Evolutionary conservation across 2,113 vertebrate species (phyloP).

Genomic region (Ahaetulla prasina): DNA sequence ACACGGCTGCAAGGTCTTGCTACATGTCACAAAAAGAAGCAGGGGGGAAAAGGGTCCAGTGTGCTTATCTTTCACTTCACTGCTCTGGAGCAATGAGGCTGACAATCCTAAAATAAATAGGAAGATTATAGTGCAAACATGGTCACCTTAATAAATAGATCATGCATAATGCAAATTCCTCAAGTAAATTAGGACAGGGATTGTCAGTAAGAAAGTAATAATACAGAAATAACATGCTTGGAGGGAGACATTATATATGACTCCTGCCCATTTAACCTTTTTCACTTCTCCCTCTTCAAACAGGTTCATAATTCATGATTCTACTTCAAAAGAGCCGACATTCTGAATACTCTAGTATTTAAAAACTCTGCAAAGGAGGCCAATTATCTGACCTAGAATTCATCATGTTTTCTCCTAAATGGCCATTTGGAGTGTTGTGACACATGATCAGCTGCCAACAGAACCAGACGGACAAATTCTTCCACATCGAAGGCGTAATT

Average conservation of each 20-base stretch:
- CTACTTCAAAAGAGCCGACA: not conserved
- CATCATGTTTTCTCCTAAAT: slow-evolving; percentile 73
- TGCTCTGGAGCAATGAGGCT: not conserved
- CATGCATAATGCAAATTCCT: slow-evolving; percentile 13
- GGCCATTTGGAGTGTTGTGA: slow-evolving; percentile 84
- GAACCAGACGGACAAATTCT: slow-evolving; percentile 90
- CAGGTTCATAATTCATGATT: not conserved
- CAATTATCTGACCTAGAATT: slow-evolving; percentile 71
- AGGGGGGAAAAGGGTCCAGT: no score
- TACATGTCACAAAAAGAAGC: not conserved
- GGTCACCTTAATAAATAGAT: slow-evolving; percentile 19
- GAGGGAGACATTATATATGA: not conserved
- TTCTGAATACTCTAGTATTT: slow-evolving; percentile 16
- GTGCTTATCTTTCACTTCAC: not conserved
- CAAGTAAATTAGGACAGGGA: slow-evolving; percentile 13
- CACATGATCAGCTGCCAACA: slow-evolving; percentile 82
- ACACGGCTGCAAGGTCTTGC: not conserved
- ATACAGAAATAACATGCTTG: not conserved
- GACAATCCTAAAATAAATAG: slow-evolving; percentile 4
- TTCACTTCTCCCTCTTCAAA: slow-evolving; percentile 16
- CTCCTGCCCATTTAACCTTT: not conserved
- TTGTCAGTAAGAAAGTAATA: slow-evolving; percentile 2
- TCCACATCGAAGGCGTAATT: slow-evolving; percentile 92
- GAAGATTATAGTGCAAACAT: slow-evolving; percentile 11
- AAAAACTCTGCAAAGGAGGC: slow-evolving; percentile 20